Evolutionary conservation across 2,113 vertebrate genomes (phyloP).

Genomic region (Coracopsis vasa): DNA sequence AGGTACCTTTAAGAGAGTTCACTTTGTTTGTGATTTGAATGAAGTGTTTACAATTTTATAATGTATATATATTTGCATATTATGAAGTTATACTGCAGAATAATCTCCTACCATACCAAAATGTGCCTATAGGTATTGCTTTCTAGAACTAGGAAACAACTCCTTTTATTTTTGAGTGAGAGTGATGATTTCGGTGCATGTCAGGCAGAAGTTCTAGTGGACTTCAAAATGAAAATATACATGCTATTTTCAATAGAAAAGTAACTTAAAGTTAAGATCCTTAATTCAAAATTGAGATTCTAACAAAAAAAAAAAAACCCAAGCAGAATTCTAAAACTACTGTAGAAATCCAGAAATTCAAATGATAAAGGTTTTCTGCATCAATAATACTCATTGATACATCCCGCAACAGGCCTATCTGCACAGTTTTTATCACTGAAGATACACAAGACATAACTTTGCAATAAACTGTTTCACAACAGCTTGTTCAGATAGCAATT

Average conservation of each 20-base stretch:
- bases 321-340: neutral
- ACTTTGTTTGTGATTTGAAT: neutral
- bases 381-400: neutral
- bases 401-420: neutral
- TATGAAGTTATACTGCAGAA: neutral
- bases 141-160: neutral
- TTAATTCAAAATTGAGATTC: neutral
- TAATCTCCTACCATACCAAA: neutral
- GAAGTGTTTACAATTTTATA: neutral
- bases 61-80: neutral
- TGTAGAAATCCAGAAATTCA: neutral
- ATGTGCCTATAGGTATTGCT: neutral
- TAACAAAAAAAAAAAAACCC: neutral
- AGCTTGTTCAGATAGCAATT: neutral
- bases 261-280: neutral
- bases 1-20: neutral
- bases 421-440: neutral
- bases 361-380: neutral
- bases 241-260: neutral
- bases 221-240: neutral
- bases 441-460: neutral
- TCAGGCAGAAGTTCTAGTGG: neutral
- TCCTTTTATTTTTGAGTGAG: neutral
- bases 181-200: neutral
- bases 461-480: neutral